Base-by-base conservation (phyloP, 2,888 invertebrate species). In the Chrysina gloriosa region DNA sequence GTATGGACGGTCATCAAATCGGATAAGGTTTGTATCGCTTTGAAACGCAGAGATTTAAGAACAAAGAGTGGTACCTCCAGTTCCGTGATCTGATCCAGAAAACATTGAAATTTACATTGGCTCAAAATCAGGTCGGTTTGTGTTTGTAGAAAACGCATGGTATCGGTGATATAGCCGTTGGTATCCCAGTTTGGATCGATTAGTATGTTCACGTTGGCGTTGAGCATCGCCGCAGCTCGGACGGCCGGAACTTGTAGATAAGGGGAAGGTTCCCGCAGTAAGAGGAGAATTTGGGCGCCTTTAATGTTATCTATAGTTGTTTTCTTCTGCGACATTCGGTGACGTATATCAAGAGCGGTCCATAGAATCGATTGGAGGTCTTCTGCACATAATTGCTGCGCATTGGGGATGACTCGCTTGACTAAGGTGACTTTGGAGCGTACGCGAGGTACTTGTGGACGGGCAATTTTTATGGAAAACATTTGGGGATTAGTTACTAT, bases 1-100 rank as follows among this genome's bases (percentile, higher is more conserved):
- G 25, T 11, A 9, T 58, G 58, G 9, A 66, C 36, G n/a, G 63
- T 45, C 66, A 69, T 66, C 3, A 69, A 29, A 63, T 69, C 65
- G 4, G 65, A 25, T 14, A 69, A 23, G 3, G 25, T 27, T 21
- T 65, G 27, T 21, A 63, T 14, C 2, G 50, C 31, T 21, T 47
- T 61, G 21, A 52, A 61, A 4, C 42, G 47, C 2, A 9, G 21
- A 7, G 56, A 56, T 39, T 56, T 19, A n/a, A 9, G 23, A 5
- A 16, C 23, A 25, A 56, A 56, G 4, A 56, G n/a, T 5, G 56
- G 56, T 5, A 21, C 7, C 0, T 11, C 11, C 23, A 56, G 23
- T 6, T 39, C n/a, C 11, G 4, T 21, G 2, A 56, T 5, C 2
- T 9, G n/a, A 23, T 56, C 56, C 11, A 56, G 7, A 1, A 23